phyloP scores from a whole-genome alignment of 1,140 invertebrate genomes.

The Micrasema longulum region DNA sequence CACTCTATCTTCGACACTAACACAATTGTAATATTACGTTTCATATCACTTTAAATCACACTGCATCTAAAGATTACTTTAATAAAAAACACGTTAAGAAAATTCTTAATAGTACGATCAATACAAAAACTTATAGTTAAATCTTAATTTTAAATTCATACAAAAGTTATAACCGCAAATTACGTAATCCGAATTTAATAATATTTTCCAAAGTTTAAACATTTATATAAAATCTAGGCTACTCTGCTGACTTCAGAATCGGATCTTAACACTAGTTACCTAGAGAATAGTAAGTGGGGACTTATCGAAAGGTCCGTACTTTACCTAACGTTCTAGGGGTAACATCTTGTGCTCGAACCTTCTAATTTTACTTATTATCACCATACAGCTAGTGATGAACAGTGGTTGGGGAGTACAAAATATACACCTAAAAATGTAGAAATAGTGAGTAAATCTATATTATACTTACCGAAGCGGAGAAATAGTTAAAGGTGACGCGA shows the following conservation, averaged over 20 bases:
- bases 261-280: neutral
- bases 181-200: constrained; percentile 16
- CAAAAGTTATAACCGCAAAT: constrained; percentile 33
- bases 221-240: constrained; percentile 21
- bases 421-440: too few species aligned
- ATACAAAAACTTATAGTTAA: constrained; percentile 49
- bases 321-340: neutral
- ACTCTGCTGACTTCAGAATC: constrained; percentile 1
- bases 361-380: constrained; percentile 52
- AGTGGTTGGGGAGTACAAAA: constrained; percentile 28
- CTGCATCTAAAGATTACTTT: constrained; percentile 52
- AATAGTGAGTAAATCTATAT: too few species aligned
- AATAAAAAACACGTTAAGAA: constrained; percentile 47
- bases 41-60: constrained; percentile 54
- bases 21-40: constrained; percentile 44
- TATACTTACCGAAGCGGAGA: too few species aligned
- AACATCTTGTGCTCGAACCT: neutral
- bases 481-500: too few species aligned
- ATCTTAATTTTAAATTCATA: constrained; percentile 30
- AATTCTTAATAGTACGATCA: constrained; percentile 47
- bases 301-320: neutral
- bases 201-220: constrained; percentile 5
- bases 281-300: neutral
- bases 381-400: constrained; percentile 47
- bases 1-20: constrained; percentile 44